phyloP scores from a whole-genome alignment of 2,888 invertebrate species.

The Auanema sp. region DNA sequence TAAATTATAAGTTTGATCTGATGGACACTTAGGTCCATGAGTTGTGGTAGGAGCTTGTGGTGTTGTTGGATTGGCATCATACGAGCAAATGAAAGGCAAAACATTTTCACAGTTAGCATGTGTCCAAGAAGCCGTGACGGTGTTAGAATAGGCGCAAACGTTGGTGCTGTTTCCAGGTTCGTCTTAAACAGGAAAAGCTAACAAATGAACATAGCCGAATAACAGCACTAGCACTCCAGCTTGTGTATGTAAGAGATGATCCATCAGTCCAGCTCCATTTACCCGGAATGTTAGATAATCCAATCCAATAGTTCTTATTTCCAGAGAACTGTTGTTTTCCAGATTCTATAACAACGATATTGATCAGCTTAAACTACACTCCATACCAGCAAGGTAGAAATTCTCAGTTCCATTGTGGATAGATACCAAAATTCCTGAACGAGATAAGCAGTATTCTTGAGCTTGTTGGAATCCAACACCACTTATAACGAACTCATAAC shows the following conservation, averaged over 20 bases:
- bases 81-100: not conserved
- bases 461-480: constrained; percentile 6
- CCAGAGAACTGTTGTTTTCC: not conserved
- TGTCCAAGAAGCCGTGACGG: not conserved
- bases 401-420: constrained; percentile 5
- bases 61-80: constrained; percentile 5
- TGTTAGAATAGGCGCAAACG: not conserved
- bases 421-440: not conserved
- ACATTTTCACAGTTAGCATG: not conserved
- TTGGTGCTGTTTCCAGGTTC: constrained; percentile 1
- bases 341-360: not conserved
- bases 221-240: not conserved
- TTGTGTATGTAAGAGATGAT: not conserved
- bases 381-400: not conserved
- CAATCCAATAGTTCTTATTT: constrained; percentile 1
- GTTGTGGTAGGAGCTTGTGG: not conserved
- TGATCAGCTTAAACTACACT: not conserved
- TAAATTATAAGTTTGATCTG: not conserved
- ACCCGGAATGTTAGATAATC: not conserved
- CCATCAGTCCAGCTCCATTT: constrained; percentile 2
- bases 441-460: not conserved
- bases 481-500: constrained; percentile 1
- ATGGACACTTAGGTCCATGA: constrained; percentile 4
- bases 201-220: not conserved
- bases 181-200: not conserved